Evolutionary conservation across 2,797 vertebrate genomes (phyloP).

Genomic region (Phaenicophaeus curvirostris): DNA sequence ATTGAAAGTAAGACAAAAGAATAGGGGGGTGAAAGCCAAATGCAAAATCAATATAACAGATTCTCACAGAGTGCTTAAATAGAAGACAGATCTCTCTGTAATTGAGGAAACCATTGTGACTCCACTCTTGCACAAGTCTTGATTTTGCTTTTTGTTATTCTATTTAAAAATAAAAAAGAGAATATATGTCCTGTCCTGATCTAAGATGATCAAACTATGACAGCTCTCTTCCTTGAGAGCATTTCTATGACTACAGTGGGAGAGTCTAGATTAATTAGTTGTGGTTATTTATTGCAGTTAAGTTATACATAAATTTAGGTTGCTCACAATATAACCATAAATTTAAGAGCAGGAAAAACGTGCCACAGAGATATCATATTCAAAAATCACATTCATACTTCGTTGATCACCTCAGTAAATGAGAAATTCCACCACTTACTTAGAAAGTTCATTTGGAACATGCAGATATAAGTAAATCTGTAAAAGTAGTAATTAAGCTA

Average conservation of each 20-base stretch:
- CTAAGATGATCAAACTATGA: background rate
- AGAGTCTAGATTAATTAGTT: background rate
- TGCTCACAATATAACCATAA: background rate
- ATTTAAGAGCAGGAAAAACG: background rate
- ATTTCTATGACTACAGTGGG: background rate
- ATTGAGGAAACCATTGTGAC: background rate
- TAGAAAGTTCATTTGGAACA: background rate
- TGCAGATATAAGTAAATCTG: background rate
- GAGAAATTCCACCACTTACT: background rate
- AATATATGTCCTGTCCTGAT: background rate
- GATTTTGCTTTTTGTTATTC: background rate
- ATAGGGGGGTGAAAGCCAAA: background rate
- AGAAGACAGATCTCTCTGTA: background rate
- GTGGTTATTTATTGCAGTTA: background rate
- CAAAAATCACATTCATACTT: background rate
- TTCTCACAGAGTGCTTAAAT: background rate
- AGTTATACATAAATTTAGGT: background rate
- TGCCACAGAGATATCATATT: background rate
- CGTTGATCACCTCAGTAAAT: background rate
- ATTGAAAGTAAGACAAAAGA: slow-evolving; percentile 38
- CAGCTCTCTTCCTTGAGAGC: background rate
- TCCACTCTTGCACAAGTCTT: background rate
- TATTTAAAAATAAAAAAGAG: background rate
- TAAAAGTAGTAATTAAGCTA: background rate
- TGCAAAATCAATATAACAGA: slow-evolving; percentile 26